Conservation (phyloP, 2,888 invertebrate species). For the Ennomos fuscantarius region DNA sequence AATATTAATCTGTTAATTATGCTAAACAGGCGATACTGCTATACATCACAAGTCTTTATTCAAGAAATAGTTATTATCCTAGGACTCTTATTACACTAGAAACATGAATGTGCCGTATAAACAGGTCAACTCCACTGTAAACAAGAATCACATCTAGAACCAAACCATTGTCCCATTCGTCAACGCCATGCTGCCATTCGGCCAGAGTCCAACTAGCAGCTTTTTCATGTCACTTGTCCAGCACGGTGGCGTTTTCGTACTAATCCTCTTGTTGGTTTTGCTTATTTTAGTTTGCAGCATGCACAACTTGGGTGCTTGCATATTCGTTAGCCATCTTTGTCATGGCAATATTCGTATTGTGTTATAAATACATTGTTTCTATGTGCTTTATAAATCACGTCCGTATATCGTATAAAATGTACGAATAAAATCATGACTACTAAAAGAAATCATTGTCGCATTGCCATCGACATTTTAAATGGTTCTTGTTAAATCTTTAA, state of each 20-base stretch:
- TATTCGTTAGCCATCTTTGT: not conserved
- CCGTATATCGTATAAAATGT: not conserved
- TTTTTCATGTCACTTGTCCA: constrained; percentile 42
- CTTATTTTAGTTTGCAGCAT: constrained; percentile 31
- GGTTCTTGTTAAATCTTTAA: not conserved
- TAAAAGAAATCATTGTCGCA: too few species aligned
- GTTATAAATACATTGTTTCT: too few species aligned
- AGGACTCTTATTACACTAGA: too few species aligned
- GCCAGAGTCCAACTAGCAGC: constrained; percentile 29
- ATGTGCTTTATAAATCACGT: not conserved
- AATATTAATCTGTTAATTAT: not conserved
- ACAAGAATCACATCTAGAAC: constrained; percentile 3
- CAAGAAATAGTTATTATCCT: too few species aligned
- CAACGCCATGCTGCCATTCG: constrained; percentile 31
- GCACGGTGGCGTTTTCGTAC: constrained; percentile 31
- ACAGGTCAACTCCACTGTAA: not conserved
- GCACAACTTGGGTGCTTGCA: constrained; percentile 9
- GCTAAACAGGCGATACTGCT: too few species aligned
- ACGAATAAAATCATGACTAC: too few species aligned
- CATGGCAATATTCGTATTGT: too few species aligned
- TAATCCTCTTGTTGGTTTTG: constrained; percentile 40
- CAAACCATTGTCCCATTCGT: constrained; percentile 26
- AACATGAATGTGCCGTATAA: too few species aligned
- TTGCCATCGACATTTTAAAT: too few species aligned
- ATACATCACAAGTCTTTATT: too few species aligned